These are phyloP conservation scores for Sebastes steindachneri DNA, from an alignment of 2,797 vertebrate genomes.

Conservation along the genomic window DNA sequence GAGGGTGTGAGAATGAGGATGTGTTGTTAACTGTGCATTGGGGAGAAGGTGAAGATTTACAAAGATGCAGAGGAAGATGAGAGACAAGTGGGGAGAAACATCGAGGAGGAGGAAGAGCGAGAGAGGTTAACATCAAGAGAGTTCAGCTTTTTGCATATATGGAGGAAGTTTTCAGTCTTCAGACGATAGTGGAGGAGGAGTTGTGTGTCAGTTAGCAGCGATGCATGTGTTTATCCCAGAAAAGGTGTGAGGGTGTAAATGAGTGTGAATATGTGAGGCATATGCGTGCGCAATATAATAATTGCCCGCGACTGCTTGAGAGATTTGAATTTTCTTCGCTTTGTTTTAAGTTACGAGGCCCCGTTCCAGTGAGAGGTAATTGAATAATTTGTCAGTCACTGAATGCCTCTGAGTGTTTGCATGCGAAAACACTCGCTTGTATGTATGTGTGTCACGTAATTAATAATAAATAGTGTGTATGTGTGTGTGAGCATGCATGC, in stretches of 20 bases:
- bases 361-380: slow-evolving; percentile 18
- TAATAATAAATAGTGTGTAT: slow-evolving; percentile 36
- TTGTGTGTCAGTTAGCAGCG: not conserved
- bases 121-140: not conserved
- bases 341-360: slow-evolving; percentile 12
- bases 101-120: not conserved
- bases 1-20: slow-evolving; percentile 61
- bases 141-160: not conserved
- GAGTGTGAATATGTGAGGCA: slow-evolving; percentile 33
- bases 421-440: not conserved
- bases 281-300: slow-evolving; percentile 26
- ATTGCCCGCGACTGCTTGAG: not conserved
- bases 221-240: slow-evolving; percentile 16
- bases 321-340: slow-evolving; percentile 8
- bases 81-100: not conserved
- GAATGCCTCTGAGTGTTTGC: slow-evolving; percentile 26
- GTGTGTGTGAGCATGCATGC: not conserved
- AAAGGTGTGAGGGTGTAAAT: slow-evolving; percentile 50
- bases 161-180: not conserved
- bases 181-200: slow-evolving; percentile 13
- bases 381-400: slow-evolving; percentile 39
- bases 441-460: slow-evolving; percentile 27
- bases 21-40: slow-evolving; percentile 52
- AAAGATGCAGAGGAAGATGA: slow-evolving; percentile 1
- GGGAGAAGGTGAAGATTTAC: slow-evolving; percentile 16